Evolutionary conservation across 2,888 invertebrate genomes (phyloP), one percentile per base, ranked within the genome.

Genomic region (Scrobipalpa atriplicella): DNA sequence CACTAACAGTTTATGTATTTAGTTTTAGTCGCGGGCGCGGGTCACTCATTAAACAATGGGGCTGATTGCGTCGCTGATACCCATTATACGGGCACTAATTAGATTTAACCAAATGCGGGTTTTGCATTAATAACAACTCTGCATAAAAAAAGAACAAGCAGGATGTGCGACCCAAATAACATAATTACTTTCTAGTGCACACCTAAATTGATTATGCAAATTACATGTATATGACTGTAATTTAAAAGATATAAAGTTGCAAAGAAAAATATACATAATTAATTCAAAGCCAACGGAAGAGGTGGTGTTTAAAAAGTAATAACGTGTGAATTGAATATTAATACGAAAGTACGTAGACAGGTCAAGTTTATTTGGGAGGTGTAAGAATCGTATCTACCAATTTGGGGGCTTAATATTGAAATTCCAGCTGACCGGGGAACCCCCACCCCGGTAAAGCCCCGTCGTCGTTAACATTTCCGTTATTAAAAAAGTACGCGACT

Each of bases 401-500:
- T 47, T 62, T 52, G 63, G 51, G 62, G 21, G 51, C 58, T 47
- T 58, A 51, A 41, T 61, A 82, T 83, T 81, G 78, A 82, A 80
- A 81, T 81, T 76, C 74, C 76, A 72, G 72, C 74, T 78, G 76
- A 80, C 78, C 77, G 39, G 36, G 39, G 62, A 11, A 43, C 65
- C 39, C 51, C 47, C 62, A 62, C 69, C 71, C 67, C 69, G 71
- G 67, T 72, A 79, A 74, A 80, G 78, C 78, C 75, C 80, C 78
- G 71, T 77, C 78, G 71, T 77, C 86, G 86, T 86, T 88, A 91
- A 90, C 88, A 88, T 90, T 90, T 86, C 86, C 88, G 87, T 92
- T 93, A 92, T 93, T 93, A 93, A 93, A 93, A 93, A 93, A 92
- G 90, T 92, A 89, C 84, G 87, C 80, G 87, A 87, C 90, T 90